Evolutionary conservation across 2,797 vertebrate genomes (phyloP).

Genomic region (Anguilla megastoma): DNA sequence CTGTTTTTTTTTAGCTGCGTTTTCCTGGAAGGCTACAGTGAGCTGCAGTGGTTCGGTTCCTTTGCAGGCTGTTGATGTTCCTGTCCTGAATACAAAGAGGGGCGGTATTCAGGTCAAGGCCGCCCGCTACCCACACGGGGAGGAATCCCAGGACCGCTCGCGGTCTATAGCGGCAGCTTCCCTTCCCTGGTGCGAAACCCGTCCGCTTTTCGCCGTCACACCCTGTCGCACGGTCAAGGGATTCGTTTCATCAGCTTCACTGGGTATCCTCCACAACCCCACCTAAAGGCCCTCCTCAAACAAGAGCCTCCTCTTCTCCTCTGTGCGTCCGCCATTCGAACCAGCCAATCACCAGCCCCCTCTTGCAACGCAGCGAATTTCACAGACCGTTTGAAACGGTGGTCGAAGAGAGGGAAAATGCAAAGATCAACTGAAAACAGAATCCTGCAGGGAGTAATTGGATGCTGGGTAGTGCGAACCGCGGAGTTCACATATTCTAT

Average conservation of each 20-base stretch:
- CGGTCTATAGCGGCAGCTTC: neutral
- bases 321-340: neutral
- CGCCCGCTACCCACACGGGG: conserved; percentile 28
- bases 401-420: neutral
- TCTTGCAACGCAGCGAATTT: neutral
- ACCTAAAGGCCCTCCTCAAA: neutral
- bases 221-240: no score
- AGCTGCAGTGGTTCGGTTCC: neutral
- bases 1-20: neutral
- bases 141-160: conserved; percentile 30
- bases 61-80: neutral
- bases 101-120: conserved; percentile 42
- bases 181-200: neutral
- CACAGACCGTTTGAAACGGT: neutral
- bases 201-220: no score
- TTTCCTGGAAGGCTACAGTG: conserved; percentile 5
- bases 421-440: neutral
- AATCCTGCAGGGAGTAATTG: neutral
- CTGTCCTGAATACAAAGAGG: conserved; percentile 9
- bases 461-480: neutral
- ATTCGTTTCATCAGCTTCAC: no score
- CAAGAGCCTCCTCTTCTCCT: neutral
- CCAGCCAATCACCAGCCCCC: neutral
- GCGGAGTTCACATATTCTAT: neutral
- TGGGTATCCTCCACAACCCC: no score